Conservation (phyloP, 2,797 vertebrate species). For the Moxostoma hubbsi region DNA sequence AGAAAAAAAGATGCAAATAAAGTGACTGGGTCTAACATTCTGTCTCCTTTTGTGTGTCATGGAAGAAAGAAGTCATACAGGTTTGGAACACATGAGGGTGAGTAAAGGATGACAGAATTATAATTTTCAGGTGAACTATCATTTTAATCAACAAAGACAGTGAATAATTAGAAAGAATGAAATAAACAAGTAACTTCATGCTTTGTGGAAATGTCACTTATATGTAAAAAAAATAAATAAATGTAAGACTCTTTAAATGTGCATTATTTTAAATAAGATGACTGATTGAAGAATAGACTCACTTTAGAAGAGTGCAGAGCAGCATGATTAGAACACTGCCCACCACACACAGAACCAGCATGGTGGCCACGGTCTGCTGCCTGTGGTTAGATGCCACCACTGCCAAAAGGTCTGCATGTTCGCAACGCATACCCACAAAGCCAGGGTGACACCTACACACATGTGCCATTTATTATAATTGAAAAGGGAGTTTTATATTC, state of each 20-base stretch:
- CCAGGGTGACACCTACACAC: slow-evolving; percentile 85
- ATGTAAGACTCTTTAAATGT: background rate
- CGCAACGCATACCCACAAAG: slow-evolving; percentile 89
- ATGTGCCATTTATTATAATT: background rate
- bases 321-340: slow-evolving; percentile 84
- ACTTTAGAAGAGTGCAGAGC: slow-evolving; percentile 90
- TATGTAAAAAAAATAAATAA: background rate
- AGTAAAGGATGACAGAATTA: too few relatives aligned
- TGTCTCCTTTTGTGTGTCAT: too few relatives aligned
- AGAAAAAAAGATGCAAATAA: too few relatives aligned
- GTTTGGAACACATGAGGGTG: too few relatives aligned
- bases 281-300: slow-evolving; percentile 67
- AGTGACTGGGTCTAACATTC: too few relatives aligned
- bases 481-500: background rate
- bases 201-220: background rate
- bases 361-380: slow-evolving; percentile 87
- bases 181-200: background rate
- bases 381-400: slow-evolving; percentile 93
- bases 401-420: slow-evolving; percentile 93
- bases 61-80: too few relatives aligned
- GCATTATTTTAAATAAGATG: background rate
- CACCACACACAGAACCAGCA: slow-evolving; percentile 88
- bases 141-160: background rate
- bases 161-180: background rate
- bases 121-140: too few relatives aligned